These are phyloP conservation scores for Meliscaeva auricollis DNA, from an alignment of 2,888 invertebrate species.

Conservation along the genomic window DNA sequence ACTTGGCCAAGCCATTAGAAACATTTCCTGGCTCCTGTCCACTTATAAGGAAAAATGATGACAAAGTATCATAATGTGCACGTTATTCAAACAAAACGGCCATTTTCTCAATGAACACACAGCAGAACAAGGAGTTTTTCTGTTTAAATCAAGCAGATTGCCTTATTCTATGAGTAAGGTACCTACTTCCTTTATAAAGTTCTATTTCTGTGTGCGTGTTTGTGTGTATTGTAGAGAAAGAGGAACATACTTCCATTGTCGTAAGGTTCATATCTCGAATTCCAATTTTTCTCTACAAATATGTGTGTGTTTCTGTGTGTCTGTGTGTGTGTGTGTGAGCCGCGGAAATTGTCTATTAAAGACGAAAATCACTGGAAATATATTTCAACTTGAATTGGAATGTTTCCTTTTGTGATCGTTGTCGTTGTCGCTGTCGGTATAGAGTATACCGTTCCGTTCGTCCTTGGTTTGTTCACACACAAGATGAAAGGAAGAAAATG, in stretches of 20 bases:
- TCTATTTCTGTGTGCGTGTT: not conserved
- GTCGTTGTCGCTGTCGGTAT: not conserved
- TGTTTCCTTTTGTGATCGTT: conserved; percentile 45
- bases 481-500: not conserved
- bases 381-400: conserved; percentile 74
- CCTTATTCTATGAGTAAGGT: too few relatives aligned
- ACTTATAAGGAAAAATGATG: conserved; percentile 62
- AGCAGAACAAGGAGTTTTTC: not conserved
- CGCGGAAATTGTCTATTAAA: conserved; percentile 75
- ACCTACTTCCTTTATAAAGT: too few relatives aligned
- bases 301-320: too few relatives aligned
- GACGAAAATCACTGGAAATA: conserved; percentile 54
- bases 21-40: conserved; percentile 47
- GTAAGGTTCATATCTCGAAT: conserved; percentile 39
- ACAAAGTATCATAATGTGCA: conserved; percentile 63
- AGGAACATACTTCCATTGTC: conserved; percentile 32
- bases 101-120: conserved; percentile 21
- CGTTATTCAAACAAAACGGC: conserved; percentile 56
- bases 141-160: not conserved
- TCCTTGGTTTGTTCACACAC: conserved; percentile 9
- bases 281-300: conserved; percentile 29
- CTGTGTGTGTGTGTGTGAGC: not conserved
- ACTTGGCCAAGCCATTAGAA: conserved; percentile 29
- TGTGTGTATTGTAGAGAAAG: too few relatives aligned
- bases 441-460: not conserved